A percentile compares a stretch with the other conserved stretches of the same genome.
Conservation (phyloP, 2,797 vertebrate genomes). For the Sciaenops ocellatus region DNA sequence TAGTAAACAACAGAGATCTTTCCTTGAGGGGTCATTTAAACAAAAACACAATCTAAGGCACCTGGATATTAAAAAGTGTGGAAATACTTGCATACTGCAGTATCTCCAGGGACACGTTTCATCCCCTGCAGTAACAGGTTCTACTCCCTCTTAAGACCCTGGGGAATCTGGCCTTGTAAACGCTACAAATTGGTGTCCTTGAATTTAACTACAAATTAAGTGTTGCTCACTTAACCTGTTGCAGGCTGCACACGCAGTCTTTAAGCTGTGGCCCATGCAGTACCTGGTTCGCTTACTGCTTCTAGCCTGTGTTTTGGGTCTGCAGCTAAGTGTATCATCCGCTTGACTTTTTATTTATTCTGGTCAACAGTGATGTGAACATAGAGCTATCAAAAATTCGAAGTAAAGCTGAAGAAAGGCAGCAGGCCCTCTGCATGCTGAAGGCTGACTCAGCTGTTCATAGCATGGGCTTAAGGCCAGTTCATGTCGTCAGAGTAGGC, state of each 20-base stretch:
- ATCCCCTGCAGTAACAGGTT: constrained; percentile 3
- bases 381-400: constrained; percentile 29
- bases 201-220: constrained; percentile 38
- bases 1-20: background rate
- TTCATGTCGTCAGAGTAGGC: constrained; percentile 40
- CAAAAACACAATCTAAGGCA: background rate
- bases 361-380: constrained; percentile 31
- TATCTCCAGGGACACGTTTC: constrained; percentile 10
- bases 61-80: background rate
- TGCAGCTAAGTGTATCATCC: constrained; percentile 32
- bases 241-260: constrained; percentile 12
- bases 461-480: constrained; percentile 15
- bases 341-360: constrained; percentile 39
- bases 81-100: background rate
- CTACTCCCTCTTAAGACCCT: constrained; percentile 13
- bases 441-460: constrained; percentile 23
- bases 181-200: constrained; percentile 41
- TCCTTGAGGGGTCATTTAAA: background rate
- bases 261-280: background rate
- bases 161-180: constrained; percentile 16
- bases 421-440: constrained; percentile 17
- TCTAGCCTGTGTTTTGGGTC: constrained; percentile 8
- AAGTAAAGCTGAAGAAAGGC: constrained; percentile 37
- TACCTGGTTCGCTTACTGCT: constrained; percentile 18
- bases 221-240: constrained; percentile 38